Conservation (phyloP, 1,140 invertebrate species). For the Asbolus verrucosus region DNA sequence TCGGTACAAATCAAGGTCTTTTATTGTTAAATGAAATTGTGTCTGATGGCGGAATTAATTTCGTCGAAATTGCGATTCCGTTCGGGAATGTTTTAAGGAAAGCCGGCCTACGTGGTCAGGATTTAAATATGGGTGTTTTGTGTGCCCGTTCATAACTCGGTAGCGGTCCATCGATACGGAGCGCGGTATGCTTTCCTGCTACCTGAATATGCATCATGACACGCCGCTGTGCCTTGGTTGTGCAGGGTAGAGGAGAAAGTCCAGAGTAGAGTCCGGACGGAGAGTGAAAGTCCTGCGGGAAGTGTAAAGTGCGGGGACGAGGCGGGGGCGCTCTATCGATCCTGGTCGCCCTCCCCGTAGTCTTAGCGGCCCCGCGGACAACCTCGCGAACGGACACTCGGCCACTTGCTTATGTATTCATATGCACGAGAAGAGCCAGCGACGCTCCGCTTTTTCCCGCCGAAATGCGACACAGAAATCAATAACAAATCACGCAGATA, state of each 20-base stretch:
- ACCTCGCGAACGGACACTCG: conserved; percentile 54
- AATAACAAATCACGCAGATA: conserved; percentile 42
- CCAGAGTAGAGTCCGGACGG: conserved; percentile 60
- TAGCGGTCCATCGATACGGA: neutral
- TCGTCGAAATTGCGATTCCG: too few species aligned
- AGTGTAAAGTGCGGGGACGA: conserved; percentile 60
- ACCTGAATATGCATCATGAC: conserved; percentile 54
- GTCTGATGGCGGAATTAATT: too few species aligned
- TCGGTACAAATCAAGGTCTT: too few species aligned
- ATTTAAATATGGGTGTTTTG: too few species aligned
- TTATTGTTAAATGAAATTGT: too few species aligned
- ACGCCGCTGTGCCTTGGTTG: conserved; percentile 50
- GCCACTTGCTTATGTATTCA: conserved; percentile 60
- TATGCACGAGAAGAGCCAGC: conserved; percentile 48
- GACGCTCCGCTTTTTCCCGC: neutral
- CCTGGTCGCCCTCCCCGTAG: conserved; percentile 51
- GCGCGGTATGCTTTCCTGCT: conserved; percentile 47
- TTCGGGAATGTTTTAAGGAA: too few species aligned
- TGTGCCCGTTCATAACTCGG: too few species aligned
- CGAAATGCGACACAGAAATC: neutral
- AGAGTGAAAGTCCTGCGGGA: conserved; percentile 65
- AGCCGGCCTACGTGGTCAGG: too few species aligned
- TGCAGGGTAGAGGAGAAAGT: conserved; percentile 57
- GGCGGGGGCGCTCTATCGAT: conserved; percentile 60
- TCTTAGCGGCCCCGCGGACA: conserved; percentile 47